Conservation (phyloP, 2,113 vertebrate species). For the Stictonetta naevosa region DNA sequence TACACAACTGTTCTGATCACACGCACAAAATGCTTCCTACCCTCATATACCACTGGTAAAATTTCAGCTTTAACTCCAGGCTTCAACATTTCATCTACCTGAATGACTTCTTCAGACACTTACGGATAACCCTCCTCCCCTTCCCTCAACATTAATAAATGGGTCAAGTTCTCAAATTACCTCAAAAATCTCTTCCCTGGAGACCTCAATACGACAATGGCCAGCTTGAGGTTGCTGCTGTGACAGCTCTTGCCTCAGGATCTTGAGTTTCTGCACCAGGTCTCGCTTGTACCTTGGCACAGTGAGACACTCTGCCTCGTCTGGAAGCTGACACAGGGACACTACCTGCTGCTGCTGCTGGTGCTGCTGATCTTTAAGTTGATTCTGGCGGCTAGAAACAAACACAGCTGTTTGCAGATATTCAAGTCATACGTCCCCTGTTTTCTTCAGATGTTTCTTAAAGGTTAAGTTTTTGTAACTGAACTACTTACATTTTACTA, state of each 20-base stretch:
- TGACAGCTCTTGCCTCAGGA: constrained; percentile 94
- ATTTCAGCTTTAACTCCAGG: not conserved
- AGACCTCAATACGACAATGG: constrained; percentile 98
- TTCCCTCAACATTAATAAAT: not conserved
- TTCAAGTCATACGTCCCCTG: accelerated
- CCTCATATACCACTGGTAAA: not conserved
- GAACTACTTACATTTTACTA: not conserved
- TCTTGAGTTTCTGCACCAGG: constrained; percentile 98
- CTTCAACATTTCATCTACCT: not conserved
- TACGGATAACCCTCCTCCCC: not conserved
- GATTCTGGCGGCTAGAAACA: constrained; percentile 83
- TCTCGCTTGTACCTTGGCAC: constrained; percentile 96
- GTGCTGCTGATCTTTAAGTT: constrained; percentile 87
- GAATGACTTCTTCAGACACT: not conserved
- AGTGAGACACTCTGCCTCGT: constrained; percentile 92
- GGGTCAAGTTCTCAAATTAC: constrained; percentile 69
- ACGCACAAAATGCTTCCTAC: not conserved
- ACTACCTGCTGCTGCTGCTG: constrained; percentile 82
- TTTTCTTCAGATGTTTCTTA: not conserved
- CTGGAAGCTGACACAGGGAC: constrained; percentile 86
- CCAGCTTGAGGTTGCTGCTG: constrained; percentile 98
- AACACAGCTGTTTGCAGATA: constrained; percentile 14
- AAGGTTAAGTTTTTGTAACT: not conserved
- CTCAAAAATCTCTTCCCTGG: constrained; percentile 97
- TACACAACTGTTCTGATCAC: not conserved